Percentiles rank a stretch among this genome's conserved stretches.
Conservation (phyloP, 1,140 invertebrate species). For the Triops cancriformis region DNA sequence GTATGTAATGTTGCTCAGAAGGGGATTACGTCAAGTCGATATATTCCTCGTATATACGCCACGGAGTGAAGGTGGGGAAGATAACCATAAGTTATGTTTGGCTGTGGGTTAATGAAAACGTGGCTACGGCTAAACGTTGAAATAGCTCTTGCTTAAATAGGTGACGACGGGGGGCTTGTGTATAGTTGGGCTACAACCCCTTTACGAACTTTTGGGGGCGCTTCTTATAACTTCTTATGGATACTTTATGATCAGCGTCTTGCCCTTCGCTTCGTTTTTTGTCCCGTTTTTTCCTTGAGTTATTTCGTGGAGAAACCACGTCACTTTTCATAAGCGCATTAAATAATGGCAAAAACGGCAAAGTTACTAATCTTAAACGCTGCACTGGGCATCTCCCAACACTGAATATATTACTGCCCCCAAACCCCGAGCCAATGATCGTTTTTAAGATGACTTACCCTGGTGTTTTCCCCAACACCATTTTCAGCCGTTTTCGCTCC, state of each 20-base stretch:
- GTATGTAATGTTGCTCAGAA: neutral
- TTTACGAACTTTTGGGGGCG: constrained; percentile 6
- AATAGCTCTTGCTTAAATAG: constrained; percentile 14
- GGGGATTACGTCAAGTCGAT: constrained; percentile 5
- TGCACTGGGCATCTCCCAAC: neutral
- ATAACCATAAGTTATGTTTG: constrained; percentile 14
- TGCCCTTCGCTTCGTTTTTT: neutral
- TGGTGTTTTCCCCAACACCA: neutral
- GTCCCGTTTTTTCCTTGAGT: neutral
- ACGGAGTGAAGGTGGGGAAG: neutral
- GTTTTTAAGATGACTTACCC: neutral
- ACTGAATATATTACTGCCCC: neutral
- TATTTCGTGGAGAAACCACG: neutral
- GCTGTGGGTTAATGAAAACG: constrained; percentile 13
- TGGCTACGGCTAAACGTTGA: constrained; percentile 4
- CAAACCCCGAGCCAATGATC: neutral
- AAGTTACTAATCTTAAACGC: neutral
- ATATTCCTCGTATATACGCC: neutral
- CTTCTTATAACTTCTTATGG: constrained; percentile 10
- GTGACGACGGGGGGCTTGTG: neutral
- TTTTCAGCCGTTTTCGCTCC: neutral
- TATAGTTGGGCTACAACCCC: neutral
- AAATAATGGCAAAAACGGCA: neutral
- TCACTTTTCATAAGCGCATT: constrained; percentile 1
- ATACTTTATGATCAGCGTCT: constrained; percentile 3